Evolutionary conservation across 2,113 vertebrate genomes (phyloP).

Genomic region (Typhlomys cinereus): DNA sequence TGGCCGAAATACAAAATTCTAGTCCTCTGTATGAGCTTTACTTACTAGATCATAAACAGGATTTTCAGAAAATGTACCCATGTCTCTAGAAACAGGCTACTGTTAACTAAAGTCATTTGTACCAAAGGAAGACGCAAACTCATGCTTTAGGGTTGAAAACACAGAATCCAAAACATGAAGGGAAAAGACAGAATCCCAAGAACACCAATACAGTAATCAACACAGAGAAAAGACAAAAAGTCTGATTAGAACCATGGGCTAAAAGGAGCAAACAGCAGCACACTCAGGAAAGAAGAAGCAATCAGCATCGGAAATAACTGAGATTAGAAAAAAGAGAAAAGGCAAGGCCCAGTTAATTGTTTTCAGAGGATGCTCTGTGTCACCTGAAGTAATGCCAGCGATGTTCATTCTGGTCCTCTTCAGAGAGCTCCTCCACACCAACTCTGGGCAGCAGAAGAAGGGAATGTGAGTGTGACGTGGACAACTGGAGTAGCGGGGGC

Average conservation of each 20-base stretch:
- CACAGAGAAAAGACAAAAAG: not conserved
- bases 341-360: slow-evolving; percentile 80
- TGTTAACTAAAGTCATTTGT: slow-evolving; percentile 17
- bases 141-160: not conserved
- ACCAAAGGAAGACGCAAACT: not conserved
- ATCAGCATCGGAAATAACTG: slow-evolving; percentile 50
- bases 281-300: slow-evolving; percentile 26
- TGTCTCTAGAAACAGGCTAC: slow-evolving; percentile 5
- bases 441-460: slow-evolving; percentile 91
- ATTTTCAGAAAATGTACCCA: not conserved
- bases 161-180: not conserved
- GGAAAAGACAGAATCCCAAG: not conserved
- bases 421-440: slow-evolving; percentile 84
- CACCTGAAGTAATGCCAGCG: slow-evolving; percentile 92
- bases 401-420: slow-evolving; percentile 86
- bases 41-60: slow-evolving; percentile 2
- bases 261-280: not conserved
- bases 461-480: slow-evolving; percentile 81
- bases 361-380: slow-evolving; percentile 79
- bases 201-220: not conserved
- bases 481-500: slow-evolving; percentile 39
- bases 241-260: slow-evolving; percentile 21
- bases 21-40: not conserved
- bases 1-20: slow-evolving; percentile 28
- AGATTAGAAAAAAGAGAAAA: slow-evolving; percentile 81